Conservation (phyloP, 2,113 vertebrate species). For the Ranitomeya imitator region DNA sequence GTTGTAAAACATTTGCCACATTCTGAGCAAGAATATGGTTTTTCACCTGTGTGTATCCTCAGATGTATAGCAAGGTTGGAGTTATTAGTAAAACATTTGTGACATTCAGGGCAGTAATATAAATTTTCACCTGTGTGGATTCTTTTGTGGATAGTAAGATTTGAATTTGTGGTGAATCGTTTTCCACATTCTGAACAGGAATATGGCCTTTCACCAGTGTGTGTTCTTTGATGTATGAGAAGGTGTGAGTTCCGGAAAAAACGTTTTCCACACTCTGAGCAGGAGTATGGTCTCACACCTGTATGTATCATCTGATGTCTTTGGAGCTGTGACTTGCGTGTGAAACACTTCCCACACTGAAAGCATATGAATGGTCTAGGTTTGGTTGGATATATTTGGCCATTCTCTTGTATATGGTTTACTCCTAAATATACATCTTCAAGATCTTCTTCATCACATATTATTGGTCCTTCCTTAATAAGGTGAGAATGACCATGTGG, state of each 20-base stretch:
- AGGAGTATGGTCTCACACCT: not conserved
- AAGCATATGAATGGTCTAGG: conserved; percentile 7
- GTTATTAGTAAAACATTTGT: conserved; percentile 10
- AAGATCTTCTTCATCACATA: conserved; percentile 8
- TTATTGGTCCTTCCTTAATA: not conserved
- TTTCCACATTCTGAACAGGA: conserved; percentile 13
- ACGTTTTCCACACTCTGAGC: conserved; percentile 9
- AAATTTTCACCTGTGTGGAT: conserved; percentile 5
- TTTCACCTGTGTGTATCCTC: not conserved
- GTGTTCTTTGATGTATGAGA: not conserved
- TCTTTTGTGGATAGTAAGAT: not conserved
- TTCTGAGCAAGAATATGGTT: conserved; percentile 57
- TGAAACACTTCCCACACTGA: conserved; percentile 28
- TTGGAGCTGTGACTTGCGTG: not conserved
- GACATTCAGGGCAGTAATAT: conserved; percentile 11
- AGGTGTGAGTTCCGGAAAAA: conserved; percentile 7
- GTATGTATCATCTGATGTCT: conserved; percentile 26
- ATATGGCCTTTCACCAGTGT: conserved; percentile 9
- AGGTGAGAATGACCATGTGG: not conserved
- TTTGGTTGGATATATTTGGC: not conserved
- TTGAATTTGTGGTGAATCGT: conserved; percentile 12
- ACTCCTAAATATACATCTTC: not conserved
- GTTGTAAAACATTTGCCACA: conserved; percentile 64
- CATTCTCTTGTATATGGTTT: conserved; percentile 1
- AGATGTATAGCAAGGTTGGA: not conserved